phyloP scores from a whole-genome alignment of 2,888 invertebrate genomes.

The Thera britannica region DNA sequence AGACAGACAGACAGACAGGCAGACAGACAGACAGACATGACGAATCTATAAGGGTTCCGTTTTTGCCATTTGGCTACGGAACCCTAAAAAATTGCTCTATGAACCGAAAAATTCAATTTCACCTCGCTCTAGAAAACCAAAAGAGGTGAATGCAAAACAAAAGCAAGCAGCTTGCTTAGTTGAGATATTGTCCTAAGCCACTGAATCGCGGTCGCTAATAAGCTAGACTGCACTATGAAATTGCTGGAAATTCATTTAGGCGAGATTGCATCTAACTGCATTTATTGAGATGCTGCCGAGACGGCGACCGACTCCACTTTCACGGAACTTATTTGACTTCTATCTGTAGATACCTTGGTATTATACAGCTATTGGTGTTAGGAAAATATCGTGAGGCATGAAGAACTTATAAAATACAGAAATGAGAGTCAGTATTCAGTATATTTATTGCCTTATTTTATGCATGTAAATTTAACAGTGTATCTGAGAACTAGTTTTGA shows the following conservation, averaged over 20 bases:
- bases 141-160: slow-evolving; percentile 25
- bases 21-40: too few species aligned
- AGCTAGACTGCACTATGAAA: slow-evolving; percentile 55
- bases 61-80: too few species aligned
- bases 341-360: slow-evolving; percentile 3
- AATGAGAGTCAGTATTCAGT: too few species aligned
- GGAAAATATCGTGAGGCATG: too few species aligned
- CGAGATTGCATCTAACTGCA: slow-evolving; percentile 71
- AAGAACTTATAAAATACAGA: too few species aligned
- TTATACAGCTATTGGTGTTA: not conserved
- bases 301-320: slow-evolving; percentile 23
- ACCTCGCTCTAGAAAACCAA: not conserved
- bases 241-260: slow-evolving; percentile 59
- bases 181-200: slow-evolving; percentile 50
- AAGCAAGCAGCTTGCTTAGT: slow-evolving; percentile 33
- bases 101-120: not conserved
- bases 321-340: slow-evolving; percentile 15
- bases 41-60: too few species aligned
- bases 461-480: too few species aligned
- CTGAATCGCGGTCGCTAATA: slow-evolving; percentile 45
- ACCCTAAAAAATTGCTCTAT: too few species aligned
- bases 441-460: too few species aligned
- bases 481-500: too few species aligned
- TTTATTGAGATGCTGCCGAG: slow-evolving; percentile 52
- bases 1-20: too few species aligned